phyloP scores from a whole-genome alignment of 35 echinoderm and acorn worm species.

The Apostichopus parvimensis region DNA sequence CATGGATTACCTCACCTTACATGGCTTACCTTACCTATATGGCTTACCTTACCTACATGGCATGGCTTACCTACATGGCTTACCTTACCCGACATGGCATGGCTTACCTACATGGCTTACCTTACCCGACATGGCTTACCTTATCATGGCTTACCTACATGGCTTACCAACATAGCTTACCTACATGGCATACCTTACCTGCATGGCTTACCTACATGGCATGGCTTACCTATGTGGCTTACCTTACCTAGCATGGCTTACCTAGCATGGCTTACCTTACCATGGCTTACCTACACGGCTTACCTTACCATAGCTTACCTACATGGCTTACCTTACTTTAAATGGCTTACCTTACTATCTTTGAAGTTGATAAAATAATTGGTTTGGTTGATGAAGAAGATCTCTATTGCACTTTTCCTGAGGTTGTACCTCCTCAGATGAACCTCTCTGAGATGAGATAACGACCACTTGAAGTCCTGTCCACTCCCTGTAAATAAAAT shows the following conservation, averaged over 20 bases:
- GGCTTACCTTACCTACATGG: no score
- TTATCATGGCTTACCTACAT: constrained; percentile 64
- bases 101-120: no score
- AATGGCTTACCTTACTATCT: constrained; percentile 70
- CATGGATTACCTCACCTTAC: no score
- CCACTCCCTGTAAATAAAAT: constrained; percentile 64
- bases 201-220: constrained; percentile 42
- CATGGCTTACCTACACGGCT: constrained; percentile 48
- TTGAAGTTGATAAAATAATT: constrained; percentile 99
- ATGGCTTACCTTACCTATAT: no score
- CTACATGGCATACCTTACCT: constrained; percentile 58
- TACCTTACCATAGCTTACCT: constrained; percentile 68
- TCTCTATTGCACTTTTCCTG: constrained; percentile 91
- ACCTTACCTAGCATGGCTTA: constrained; percentile 69
- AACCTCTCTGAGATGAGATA: constrained; percentile 95
- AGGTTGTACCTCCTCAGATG: constrained; percentile 89
- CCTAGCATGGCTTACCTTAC: constrained; percentile 77
- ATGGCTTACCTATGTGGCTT: constrained; percentile 57
- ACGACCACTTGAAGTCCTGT: constrained; percentile 95
- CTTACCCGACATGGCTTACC: constrained; percentile 29
- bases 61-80: no score
- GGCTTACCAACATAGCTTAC: constrained; percentile 36
- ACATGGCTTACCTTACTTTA: constrained; percentile 65
- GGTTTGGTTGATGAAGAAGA: constrained; percentile 98
- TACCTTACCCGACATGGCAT: no score